phyloP scores from a whole-genome alignment of 2,797 vertebrate genomes.

The Pteropus rufus region DNA sequence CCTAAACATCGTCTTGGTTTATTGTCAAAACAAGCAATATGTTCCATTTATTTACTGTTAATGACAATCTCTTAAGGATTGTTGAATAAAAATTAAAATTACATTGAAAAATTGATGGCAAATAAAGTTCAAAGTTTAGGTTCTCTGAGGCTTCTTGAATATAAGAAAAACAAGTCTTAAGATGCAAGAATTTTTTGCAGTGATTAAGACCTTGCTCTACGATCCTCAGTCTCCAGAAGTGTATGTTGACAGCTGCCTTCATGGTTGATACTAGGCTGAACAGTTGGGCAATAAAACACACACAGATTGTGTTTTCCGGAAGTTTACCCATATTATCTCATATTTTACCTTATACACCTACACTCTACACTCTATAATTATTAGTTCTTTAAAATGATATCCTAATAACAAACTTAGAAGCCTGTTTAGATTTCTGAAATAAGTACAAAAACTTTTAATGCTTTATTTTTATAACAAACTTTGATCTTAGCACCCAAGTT shows the following conservation, averaged over 20 bases:
- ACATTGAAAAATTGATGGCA: neutral
- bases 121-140: neutral
- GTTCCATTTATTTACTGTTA: neutral
- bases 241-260: neutral
- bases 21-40: neutral
- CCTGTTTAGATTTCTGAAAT: neutral
- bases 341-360: neutral
- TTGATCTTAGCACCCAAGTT: neutral
- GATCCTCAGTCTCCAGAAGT: neutral
- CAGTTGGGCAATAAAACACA: neutral
- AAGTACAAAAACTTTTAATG: neutral
- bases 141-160: neutral
- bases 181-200: neutral
- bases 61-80: neutral
- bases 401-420: neutral
- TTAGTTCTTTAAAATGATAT: neutral
- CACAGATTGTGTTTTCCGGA: neutral
- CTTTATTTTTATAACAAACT: conserved; percentile 34
- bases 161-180: neutral
- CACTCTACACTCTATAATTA: neutral
- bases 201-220: neutral
- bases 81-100: conserved; percentile 57
- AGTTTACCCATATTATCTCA: neutral
- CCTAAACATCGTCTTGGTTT: neutral
- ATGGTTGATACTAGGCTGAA: neutral